Evolutionary conservation across 2,797 vertebrate species (phyloP).

Genomic region (Sebastes taczanowskii): DNA sequence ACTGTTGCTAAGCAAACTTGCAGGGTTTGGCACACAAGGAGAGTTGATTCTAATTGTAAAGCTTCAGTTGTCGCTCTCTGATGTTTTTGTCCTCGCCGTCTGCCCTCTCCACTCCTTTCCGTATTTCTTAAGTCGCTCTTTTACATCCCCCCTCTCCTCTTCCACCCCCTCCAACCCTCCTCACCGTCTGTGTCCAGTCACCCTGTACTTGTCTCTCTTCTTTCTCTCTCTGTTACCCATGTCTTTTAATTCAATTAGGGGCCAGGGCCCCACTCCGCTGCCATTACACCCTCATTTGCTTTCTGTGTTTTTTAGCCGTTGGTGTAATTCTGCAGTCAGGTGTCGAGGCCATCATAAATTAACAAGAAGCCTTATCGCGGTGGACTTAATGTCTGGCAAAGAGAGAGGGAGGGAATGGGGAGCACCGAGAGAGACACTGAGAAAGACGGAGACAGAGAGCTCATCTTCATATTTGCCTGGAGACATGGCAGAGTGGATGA

Average conservation of each 20-base stretch:
- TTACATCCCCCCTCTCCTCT: conserved; percentile 37
- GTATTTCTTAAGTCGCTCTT: conserved; percentile 66
- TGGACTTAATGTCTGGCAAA: conserved; percentile 80
- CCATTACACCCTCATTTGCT: conserved; percentile 94
- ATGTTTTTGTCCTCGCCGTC: conserved; percentile 67
- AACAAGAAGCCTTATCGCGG: conserved; percentile 76
- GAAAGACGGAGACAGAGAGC: conserved; percentile 65
- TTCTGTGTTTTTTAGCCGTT: conserved; percentile 86
- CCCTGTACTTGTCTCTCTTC: conserved; percentile 36
- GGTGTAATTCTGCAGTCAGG: conserved; percentile 87
- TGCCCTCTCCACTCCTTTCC: conserved; percentile 50
- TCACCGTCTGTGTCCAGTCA: conserved; percentile 54
- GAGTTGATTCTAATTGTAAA: conserved; percentile 67
- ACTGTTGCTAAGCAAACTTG: conserved; percentile 76
- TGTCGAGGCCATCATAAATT: conserved; percentile 84
- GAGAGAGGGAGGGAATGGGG: conserved; percentile 59
- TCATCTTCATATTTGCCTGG: conserved; percentile 83
- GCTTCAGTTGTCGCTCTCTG: conserved; percentile 58
- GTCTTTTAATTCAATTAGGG: conserved; percentile 99
- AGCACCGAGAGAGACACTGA: conserved; percentile 46
- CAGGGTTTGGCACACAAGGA: conserved; percentile 61
- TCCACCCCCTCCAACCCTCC: conserved; percentile 34
- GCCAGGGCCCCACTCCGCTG: conserved; percentile 88
- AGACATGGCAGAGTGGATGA: conserved; percentile 74
- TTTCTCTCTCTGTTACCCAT: conserved; percentile 55